Evolutionary conservation across 2,113 vertebrate genomes (phyloP), one percentile per base, ranked within the genome.

Genomic region (Leptocoma aspasia): DNA sequence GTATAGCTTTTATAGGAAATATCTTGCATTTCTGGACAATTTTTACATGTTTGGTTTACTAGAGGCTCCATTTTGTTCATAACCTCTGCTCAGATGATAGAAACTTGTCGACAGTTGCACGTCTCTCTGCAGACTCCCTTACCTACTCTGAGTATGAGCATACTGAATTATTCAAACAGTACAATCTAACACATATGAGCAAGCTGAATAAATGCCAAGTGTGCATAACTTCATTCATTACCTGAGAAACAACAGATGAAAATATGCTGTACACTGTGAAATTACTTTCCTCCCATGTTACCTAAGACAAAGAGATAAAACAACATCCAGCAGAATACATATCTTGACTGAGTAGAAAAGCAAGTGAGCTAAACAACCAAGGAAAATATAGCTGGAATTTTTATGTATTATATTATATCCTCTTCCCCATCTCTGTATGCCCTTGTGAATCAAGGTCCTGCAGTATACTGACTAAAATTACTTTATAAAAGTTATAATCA

Each of bases 401-500:
- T 92, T 52, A 31, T 57, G 30, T 59, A 11, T 35, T 80, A 33
- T 9, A 13, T 82, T 68, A 71, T 20, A 33, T 41, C 9, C 28
- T 70, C 41, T 81, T 92, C 20, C 30, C 4, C 23, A 64, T 75
- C 12, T 9, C 26, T 54, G 3, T 26, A 54, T 91, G 80, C 9
- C 80, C 71, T 90, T 95, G 64, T 75, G 65, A 84, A 50, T 60
- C 45, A 71, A 89, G 53, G 77, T 79, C 69, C 37, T 94, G 37
- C 14, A 65, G 69, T 89, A 95, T 91, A 86, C 52, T 45, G 49
- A 72, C 72, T 82, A 64, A 95, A 95, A 86, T 92, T 71, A 68
- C 52, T 75, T 92, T 89, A 57, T 76, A 72, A 86, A 92, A 94
- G 69, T 92, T 84, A 71, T 75, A 89, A 92, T 89, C 42, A 37